These are phyloP conservation scores for Troides oblongomaculatus DNA, from an alignment of 2,888 invertebrate genomes.

Conservation along the genomic window DNA sequence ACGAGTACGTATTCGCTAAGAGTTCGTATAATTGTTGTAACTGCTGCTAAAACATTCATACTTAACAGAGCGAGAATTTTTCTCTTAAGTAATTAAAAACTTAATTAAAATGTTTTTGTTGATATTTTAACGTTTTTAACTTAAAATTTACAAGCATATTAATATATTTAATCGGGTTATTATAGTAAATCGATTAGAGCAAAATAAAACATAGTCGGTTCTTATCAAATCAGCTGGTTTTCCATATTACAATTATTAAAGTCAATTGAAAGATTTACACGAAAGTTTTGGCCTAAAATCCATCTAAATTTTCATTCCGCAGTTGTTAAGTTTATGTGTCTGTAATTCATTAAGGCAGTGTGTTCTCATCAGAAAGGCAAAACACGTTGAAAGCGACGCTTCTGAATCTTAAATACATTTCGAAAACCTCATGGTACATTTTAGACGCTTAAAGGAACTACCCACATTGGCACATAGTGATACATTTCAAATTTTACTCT, in stretches of 20 bases:
- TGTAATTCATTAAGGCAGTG: slow-evolving; percentile 20
- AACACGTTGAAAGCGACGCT: slow-evolving; percentile 19
- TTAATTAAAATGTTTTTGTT: not conserved
- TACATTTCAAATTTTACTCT: not conserved
- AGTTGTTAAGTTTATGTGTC: slow-evolving; percentile 14
- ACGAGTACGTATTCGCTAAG: not conserved
- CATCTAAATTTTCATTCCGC: not conserved
- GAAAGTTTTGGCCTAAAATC: not conserved
- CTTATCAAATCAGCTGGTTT: not conserved
- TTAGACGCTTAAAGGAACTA: not conserved
- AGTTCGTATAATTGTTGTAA: not conserved
- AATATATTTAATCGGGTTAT: not conserved
- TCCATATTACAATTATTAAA: not conserved
- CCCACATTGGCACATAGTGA: not conserved
- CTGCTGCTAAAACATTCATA: not conserved
- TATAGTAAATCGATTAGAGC: too few relatives aligned
- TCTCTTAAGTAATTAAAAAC: not conserved
- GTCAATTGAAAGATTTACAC: not conserved
- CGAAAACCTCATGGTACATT: slow-evolving; percentile 2
- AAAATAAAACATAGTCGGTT: too few relatives aligned
- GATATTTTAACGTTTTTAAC: not conserved
- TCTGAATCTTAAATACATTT: slow-evolving; percentile 16
- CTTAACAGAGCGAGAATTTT: not conserved
- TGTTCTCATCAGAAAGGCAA: slow-evolving; percentile 10
- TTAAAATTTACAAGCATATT: not conserved